Evolutionary conservation across 2,888 invertebrate species (phyloP).

Genomic region (Cordilura impudica): DNA sequence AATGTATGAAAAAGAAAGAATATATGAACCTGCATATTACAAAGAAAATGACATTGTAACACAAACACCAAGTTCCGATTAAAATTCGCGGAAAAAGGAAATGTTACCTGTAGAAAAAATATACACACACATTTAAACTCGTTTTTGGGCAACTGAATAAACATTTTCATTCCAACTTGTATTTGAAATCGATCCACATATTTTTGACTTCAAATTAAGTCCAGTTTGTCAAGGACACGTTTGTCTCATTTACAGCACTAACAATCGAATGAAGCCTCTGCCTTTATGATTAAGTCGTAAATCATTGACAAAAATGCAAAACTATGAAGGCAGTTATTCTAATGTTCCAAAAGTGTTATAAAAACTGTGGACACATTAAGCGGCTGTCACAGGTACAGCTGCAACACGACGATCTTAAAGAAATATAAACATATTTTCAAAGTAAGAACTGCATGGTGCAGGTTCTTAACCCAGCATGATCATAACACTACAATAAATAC

Average conservation of each 20-base stretch:
- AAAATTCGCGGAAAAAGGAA: not conserved
- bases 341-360: not conserved
- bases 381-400: not conserved
- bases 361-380: not conserved
- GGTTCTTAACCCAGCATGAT: not conserved
- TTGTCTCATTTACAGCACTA: not conserved
- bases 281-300: slow-evolving; percentile 4
- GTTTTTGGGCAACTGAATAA: not conserved
- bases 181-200: not conserved
- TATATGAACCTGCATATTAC: no score
- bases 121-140: not conserved
- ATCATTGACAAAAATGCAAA: slow-evolving; percentile 12
- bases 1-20: no score
- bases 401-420: not conserved
- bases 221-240: slow-evolving; percentile 8
- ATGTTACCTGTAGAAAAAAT: not conserved
- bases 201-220: slow-evolving; percentile 17
- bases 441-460: not conserved
- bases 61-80: not conserved
- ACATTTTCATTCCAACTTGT: not conserved
- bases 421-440: not conserved
- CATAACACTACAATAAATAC: not conserved
- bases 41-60: not conserved
- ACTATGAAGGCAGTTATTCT: not conserved
- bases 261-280: slow-evolving; percentile 1